Conservation (phyloP, 35 echinoderm and acorn worm species). For the Holothuria glaberrima region DNA sequence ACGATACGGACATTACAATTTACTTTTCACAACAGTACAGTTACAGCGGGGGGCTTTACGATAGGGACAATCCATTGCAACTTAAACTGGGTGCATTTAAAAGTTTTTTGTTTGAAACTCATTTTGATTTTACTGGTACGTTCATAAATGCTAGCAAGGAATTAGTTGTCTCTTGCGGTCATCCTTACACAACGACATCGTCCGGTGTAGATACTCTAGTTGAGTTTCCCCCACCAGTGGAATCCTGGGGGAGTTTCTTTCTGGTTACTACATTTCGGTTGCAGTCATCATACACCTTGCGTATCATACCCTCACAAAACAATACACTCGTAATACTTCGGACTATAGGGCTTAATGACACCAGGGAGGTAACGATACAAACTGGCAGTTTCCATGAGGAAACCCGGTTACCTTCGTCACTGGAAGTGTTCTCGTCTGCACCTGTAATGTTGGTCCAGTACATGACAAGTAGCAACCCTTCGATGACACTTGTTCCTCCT, state of each 20-base stretch:
- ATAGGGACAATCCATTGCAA: neutral
- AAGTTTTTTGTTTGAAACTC: neutral
- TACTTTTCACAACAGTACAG: neutral
- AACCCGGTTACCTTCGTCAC: neutral
- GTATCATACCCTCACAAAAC: neutral
- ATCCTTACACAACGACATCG: too few species aligned
- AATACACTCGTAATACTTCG: neutral
- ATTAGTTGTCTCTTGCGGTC: neutral
- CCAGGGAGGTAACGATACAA: neutral
- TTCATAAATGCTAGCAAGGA: neutral
- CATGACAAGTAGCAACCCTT: neutral
- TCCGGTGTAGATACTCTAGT: neutral
- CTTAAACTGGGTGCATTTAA: neutral
- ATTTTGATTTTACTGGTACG: constrained; percentile 14
- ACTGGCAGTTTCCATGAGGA: neutral
- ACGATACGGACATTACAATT: neutral
- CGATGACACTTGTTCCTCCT: neutral
- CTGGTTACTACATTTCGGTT: neutral
- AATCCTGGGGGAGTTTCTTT: constrained; percentile 18
- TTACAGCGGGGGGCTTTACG: neutral
- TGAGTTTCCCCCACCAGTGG: constrained; percentile 2
- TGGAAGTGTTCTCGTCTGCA: neutral
- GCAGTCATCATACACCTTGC: neutral
- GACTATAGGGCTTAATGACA: neutral
- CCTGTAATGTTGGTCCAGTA: constrained; percentile 19